A percentile compares a stretch with the other conserved stretches of the same genome.
These are phyloP conservation scores for Uria aalge DNA, from an alignment of 2,113 vertebrate species.

Conservation along the genomic window DNA sequence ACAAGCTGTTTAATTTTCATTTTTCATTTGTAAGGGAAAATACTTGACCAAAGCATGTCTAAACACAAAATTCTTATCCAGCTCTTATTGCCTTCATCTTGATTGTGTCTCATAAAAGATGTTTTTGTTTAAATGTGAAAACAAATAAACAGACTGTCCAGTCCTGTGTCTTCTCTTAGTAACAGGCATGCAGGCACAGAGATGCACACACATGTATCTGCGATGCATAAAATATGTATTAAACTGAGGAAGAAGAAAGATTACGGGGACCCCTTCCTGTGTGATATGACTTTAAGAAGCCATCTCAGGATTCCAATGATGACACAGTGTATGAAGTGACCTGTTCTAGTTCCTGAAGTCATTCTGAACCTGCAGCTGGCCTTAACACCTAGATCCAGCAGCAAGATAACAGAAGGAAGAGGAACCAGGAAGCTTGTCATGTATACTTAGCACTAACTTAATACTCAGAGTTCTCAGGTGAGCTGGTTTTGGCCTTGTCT, in stretches of 20 bases:
- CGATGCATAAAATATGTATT: not conserved
- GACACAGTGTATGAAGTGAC: not conserved
- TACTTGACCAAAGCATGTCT: not conserved
- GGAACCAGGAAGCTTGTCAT: not conserved
- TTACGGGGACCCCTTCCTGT: not conserved
- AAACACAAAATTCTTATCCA: not conserved
- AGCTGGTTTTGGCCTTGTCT: not conserved
- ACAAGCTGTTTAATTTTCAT: not conserved
- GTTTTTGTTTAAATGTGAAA: not conserved
- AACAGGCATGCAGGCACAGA: not conserved
- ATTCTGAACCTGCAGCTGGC: not conserved
- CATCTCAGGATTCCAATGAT: not conserved
- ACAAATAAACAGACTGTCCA: not conserved
- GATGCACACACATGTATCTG: not conserved
- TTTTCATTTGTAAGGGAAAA: not conserved
- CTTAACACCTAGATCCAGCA: not conserved
- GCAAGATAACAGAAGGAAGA: not conserved
- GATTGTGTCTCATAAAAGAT: not conserved
- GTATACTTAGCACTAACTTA: not conserved
- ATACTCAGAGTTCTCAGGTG: not conserved
- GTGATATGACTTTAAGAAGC: not conserved
- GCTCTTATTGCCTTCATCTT: not conserved
- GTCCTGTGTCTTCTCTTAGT: not conserved
- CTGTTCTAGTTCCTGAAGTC: not conserved
- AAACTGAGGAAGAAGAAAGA: not conserved